Conservation (phyloP, 2,113 vertebrate species). For the Heterotilapia buettikoferi region DNA sequence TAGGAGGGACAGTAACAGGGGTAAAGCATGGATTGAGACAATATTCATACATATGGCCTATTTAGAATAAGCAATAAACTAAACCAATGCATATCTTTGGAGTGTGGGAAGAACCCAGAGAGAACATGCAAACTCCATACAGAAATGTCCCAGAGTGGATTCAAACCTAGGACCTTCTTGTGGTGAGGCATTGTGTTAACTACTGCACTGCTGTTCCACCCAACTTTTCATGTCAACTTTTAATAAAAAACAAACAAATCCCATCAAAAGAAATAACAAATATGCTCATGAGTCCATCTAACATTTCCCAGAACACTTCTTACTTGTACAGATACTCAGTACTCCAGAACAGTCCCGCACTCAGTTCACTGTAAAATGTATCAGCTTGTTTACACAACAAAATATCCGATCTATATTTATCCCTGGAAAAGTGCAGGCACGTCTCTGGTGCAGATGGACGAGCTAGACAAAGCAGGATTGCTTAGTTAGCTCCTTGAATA, state of each 20-base stretch:
- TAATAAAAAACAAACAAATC: background rate
- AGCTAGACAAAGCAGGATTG: background rate
- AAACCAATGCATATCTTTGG: background rate
- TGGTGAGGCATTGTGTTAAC: background rate
- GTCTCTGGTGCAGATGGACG: background rate
- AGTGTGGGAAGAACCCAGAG: background rate
- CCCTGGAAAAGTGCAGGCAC: background rate
- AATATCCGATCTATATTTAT: background rate
- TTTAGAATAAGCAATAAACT: background rate
- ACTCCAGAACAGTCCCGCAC: background rate
- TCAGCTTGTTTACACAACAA: background rate
- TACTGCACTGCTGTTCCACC: background rate
- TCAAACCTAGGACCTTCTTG: background rate
- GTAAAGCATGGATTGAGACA: background rate
- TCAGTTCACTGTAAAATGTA: background rate
- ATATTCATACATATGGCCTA: background rate
- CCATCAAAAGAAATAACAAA: background rate
- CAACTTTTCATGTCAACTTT: background rate
- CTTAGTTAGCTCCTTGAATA: background rate
- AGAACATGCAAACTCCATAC: background rate
- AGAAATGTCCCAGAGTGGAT: background rate
- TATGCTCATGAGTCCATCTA: background rate
- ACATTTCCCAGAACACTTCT: background rate
- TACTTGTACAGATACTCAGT: background rate
- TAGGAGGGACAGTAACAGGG: background rate